Conservation (phyloP, 2,888 invertebrate species). For the Thyatira batis region DNA sequence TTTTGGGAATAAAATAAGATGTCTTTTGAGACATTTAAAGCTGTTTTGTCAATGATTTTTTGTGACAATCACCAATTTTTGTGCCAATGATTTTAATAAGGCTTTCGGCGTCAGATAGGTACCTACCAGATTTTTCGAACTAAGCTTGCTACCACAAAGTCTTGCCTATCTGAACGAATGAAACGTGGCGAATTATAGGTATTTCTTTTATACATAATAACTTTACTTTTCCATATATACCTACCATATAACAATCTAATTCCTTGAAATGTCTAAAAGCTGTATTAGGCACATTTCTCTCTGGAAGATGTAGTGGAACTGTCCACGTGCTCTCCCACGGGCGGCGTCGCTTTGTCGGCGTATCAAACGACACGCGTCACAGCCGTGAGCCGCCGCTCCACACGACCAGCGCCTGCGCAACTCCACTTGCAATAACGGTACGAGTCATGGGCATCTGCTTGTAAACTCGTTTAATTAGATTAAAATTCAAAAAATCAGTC, state of each 20-base stretch:
- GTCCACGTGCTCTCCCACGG: constrained; percentile 50
- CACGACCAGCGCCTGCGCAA: constrained; percentile 35
- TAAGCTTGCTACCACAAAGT: too few relatives aligned
- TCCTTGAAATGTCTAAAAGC: constrained; percentile 5
- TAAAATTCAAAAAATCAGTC: too few relatives aligned
- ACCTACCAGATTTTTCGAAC: too few relatives aligned
- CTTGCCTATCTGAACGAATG: too few relatives aligned
- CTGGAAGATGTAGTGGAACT: constrained; percentile 9
- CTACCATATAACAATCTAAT: constrained; percentile 15
- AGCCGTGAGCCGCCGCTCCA: constrained; percentile 43
- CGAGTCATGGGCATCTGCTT: constrained; percentile 18
- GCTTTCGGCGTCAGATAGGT: too few relatives aligned
- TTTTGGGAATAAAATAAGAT: constrained; percentile 7
- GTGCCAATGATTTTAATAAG: too few relatives aligned
- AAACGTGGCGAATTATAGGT: too few relatives aligned
- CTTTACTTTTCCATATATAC: too few relatives aligned
- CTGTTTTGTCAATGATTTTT: too few relatives aligned
- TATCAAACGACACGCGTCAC: constrained; percentile 68
- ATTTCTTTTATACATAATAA: too few relatives aligned
- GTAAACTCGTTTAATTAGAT: background rate
- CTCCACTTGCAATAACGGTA: constrained; percentile 5
- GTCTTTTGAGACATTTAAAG: too few relatives aligned
- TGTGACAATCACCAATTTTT: too few relatives aligned
- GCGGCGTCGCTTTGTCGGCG: constrained; percentile 71
- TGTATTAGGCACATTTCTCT: constrained; percentile 3